Percentiles rank a stretch among this genome's conserved stretches.
phyloP scores from a whole-genome alignment of 2,113 vertebrate species.

The Ptyas mucosa region DNA sequence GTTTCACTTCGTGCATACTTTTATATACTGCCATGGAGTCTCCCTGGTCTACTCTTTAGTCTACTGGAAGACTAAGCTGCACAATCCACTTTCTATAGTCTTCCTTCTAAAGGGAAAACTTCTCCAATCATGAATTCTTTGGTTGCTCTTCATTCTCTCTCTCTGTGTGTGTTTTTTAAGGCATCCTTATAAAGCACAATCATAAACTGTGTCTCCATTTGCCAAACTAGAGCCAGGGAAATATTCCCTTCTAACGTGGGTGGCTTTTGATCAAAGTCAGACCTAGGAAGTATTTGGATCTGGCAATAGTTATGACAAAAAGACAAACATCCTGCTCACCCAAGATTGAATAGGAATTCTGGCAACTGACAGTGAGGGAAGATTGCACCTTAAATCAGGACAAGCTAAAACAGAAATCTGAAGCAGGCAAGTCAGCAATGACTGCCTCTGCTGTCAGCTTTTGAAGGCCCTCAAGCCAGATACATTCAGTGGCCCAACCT shows the following conservation, averaged over 20 bases:
- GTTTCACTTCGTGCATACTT: background rate
- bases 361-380: background rate
- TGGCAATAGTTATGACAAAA: background rate
- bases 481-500: background rate
- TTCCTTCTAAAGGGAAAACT: background rate
- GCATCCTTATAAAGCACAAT: background rate
- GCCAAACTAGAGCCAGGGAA: background rate
- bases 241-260: background rate
- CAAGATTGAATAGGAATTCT: background rate
- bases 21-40: background rate
- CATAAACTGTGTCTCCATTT: background rate
- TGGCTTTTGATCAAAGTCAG: background rate
- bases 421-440: background rate
- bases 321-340: background rate
- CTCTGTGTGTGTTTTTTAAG: background rate
- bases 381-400: background rate
- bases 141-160: background rate
- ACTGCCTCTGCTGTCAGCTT: background rate
- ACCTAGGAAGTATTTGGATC: background rate
- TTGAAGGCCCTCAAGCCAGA: background rate
- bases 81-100: background rate
- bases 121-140: background rate
- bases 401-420: background rate
- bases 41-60: background rate
- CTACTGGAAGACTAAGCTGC: background rate